Conservation (phyloP, 2,888 invertebrate species). For the Caenorhabditis doughertyi region DNA sequence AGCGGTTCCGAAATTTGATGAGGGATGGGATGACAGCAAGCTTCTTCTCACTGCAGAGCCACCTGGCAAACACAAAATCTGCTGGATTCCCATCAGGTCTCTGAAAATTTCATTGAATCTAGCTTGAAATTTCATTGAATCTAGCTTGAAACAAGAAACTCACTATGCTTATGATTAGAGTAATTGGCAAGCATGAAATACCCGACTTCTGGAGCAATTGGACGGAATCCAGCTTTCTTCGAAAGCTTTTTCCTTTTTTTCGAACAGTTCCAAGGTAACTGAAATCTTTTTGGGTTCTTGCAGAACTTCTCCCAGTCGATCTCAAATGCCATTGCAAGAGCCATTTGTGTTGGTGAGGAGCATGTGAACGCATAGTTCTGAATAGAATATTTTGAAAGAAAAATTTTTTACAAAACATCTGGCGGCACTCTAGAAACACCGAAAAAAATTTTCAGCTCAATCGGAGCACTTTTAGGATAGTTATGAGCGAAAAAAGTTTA, state of each 20-base stretch:
- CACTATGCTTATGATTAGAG: slow-evolving; percentile 84
- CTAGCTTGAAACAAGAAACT: background rate
- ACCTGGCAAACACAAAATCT: slow-evolving; percentile 95
- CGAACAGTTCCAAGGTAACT: slow-evolving; percentile 89
- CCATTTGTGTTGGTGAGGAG: slow-evolving; percentile 86
- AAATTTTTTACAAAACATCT: no score
- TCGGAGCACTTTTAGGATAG: no score
- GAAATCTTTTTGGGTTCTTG: slow-evolving; percentile 85
- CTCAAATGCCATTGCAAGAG: slow-evolving; percentile 93
- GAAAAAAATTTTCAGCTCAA: no score
- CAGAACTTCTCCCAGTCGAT: slow-evolving; percentile 85
- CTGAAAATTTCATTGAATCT: slow-evolving; percentile 14
- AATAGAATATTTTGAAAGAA: slow-evolving; percentile 92
- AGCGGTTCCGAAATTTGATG: no score
- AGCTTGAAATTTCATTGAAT: no score
- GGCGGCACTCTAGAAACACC: no score
- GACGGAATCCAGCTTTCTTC: slow-evolving; percentile 84
- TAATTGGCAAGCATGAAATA: slow-evolving; percentile 98
- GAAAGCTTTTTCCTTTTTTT: slow-evolving; percentile 90
- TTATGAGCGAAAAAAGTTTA: no score
- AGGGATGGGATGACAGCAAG: slow-evolving; percentile 94
- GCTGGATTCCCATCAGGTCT: slow-evolving; percentile 78
- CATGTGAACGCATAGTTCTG: slow-evolving; percentile 96
- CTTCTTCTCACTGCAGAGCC: slow-evolving; percentile 93
- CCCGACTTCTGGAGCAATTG: slow-evolving; percentile 95